Conservation (phyloP, 2,797 vertebrate species). For the Benthosema pterotum region DNA sequence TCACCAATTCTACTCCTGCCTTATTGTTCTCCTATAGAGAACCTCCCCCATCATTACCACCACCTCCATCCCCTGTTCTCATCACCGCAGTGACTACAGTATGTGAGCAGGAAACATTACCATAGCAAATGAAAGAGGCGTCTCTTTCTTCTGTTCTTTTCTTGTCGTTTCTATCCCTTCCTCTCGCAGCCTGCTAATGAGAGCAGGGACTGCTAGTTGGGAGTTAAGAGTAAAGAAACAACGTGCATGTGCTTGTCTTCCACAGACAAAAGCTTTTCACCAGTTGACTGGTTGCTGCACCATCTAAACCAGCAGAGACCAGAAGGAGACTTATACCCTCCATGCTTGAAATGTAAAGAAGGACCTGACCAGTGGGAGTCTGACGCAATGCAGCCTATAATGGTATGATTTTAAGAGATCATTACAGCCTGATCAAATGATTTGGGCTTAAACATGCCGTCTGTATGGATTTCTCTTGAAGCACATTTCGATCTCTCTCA, state of each 20-base stretch:
- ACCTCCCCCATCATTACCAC: conserved; percentile 33
- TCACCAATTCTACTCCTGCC: conserved; percentile 51
- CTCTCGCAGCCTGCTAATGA: conserved; percentile 77
- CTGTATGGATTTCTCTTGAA: no score
- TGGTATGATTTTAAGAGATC: no score
- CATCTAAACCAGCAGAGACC: no score
- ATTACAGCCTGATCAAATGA: no score
- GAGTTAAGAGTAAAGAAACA: conserved; percentile 67
- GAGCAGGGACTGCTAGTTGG: conserved; percentile 72
- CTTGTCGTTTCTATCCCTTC: conserved; percentile 70
- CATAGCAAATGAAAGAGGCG: conserved; percentile 77
- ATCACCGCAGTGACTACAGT: conserved; percentile 64
- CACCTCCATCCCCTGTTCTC: conserved; percentile 67
- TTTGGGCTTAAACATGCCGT: no score
- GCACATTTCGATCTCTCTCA: no score
- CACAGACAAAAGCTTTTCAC: conserved; percentile 70
- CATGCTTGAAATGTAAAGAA: no score
- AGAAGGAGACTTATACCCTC: no score
- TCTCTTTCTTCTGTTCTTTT: conserved; percentile 47
- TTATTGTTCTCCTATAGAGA: conserved; percentile 6
- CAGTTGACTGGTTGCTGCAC: no score
- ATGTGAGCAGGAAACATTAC: conserved; percentile 80
- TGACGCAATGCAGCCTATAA: no score
- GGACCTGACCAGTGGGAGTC: no score
- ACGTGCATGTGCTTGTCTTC: conserved; percentile 59